Evolutionary conservation across 64 coral and sea anemone species (phyloP), one percentile per base, ranked within the genome.

Genomic region (Montipora cactus): DNA sequence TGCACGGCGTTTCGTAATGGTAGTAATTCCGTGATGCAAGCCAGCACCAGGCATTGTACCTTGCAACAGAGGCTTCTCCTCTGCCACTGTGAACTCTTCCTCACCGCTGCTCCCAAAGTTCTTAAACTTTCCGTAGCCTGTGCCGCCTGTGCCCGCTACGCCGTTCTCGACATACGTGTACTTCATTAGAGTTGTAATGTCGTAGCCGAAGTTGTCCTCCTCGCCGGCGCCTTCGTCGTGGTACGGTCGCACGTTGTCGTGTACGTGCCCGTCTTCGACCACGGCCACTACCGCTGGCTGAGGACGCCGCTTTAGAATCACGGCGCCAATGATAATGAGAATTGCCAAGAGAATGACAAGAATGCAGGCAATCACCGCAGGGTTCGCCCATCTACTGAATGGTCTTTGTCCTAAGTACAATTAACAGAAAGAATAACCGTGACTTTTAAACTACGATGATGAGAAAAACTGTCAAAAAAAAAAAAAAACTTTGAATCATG

Each of bases 161-260:
- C 92, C 82, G 67, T 95, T 94, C 73, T 99, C 97, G 46, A 95
- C 70, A n/a, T 94, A 91, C 3, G 94, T 96, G 74, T 99, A 99
- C 59, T 99, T 99, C 97, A 99, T 99, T 12, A 99, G 84, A 77
- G 93, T 89, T 44, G 95, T 81, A 19, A 99, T 96, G 80, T 99
- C 97, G 52, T 96, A 99, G 49, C 95, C 92, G 47, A 94, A 92
- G 44, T 95, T 99, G 52, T 99, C 97, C 88, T 99, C 97, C 58
- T 99, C 97, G 53, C 97, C 97, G 14, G 94, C 97, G 3, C 97
- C 97, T 25, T 99, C 97, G 55, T 99, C 97, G 78, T 99, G 97
- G 91, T 99, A 99, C 3, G 90, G 94, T 75, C 95, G 88, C 59
- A 99, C 85, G 79, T 95, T 99, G 62, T 99, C 97, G 70, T 97